Evolutionary conservation across 2,888 invertebrate genomes (phyloP).

Genomic region (Bedellia somnulentella): DNA sequence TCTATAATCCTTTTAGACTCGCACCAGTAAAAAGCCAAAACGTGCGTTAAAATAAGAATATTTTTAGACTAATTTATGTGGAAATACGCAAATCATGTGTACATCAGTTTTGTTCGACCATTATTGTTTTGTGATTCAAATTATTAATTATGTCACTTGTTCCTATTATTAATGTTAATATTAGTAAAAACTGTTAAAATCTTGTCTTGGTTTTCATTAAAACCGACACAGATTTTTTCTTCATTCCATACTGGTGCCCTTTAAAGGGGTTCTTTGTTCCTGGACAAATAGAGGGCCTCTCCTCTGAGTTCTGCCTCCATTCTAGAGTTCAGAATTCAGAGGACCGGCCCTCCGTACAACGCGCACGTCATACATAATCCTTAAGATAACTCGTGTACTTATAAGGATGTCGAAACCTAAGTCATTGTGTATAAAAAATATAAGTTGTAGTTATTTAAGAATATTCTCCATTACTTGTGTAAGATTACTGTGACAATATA

Average conservation of each 20-base stretch:
- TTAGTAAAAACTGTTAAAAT: slow-evolving; percentile 36
- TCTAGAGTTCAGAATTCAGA: slow-evolving; percentile 14
- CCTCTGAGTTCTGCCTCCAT: slow-evolving; percentile 14
- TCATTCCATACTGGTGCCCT: slow-evolving; percentile 22
- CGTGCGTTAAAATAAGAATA: slow-evolving; percentile 41
- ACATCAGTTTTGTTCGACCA: slow-evolving; percentile 29
- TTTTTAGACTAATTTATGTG: slow-evolving; percentile 40
- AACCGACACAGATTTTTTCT: slow-evolving; percentile 52
- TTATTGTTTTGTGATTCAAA: slow-evolving; percentile 51
- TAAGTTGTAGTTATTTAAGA: slow-evolving; percentile 52
- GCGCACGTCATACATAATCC: slow-evolving; percentile 52
- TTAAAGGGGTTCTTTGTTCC: slow-evolving; percentile 33
- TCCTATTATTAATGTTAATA: slow-evolving; percentile 46
- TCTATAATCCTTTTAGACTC: slow-evolving; percentile 36
- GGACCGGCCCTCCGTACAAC: slow-evolving; percentile 19
- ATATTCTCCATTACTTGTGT: slow-evolving; percentile 54
- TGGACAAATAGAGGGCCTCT: slow-evolving; percentile 19
- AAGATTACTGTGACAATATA: slow-evolving; percentile 52
- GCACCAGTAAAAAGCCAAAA: slow-evolving; percentile 53
- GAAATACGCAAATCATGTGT: slow-evolving; percentile 45
- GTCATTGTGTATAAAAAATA: slow-evolving; percentile 59
- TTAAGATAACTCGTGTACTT: slow-evolving; percentile 52
- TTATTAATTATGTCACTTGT: slow-evolving; percentile 54
- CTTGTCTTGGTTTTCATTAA: slow-evolving; percentile 55
- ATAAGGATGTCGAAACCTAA: slow-evolving; percentile 61